phyloP scores from a whole-genome alignment of 2,888 invertebrate species.

The Drosophila atroscutellata region DNA sequence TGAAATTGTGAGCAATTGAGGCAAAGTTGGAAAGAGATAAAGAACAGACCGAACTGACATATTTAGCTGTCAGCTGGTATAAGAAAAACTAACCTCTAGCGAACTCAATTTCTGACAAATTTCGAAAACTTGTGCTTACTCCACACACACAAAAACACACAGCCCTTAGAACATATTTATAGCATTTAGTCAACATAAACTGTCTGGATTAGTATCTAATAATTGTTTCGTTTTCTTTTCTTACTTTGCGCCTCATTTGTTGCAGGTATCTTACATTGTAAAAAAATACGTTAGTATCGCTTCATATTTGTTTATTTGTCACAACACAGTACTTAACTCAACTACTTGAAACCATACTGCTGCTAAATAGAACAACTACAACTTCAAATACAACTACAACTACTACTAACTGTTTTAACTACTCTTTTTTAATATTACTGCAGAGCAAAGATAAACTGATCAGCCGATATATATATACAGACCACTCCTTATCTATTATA shows the following conservation, averaged over 20 bases:
- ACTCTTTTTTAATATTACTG: conserved; percentile 34
- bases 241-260: conserved; percentile 80
- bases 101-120: conserved; percentile 26
- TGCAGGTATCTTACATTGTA: conserved; percentile 83
- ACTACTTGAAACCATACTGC: conserved; percentile 28
- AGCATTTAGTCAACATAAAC: conserved; percentile 55
- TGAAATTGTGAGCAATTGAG: conserved; percentile 26
- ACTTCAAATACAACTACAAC: conserved; percentile 8
- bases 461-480: conserved; percentile 16
- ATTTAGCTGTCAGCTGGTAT: too few relatives aligned
- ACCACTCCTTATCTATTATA: conserved; percentile 21
- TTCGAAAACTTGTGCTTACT: conserved; percentile 13
- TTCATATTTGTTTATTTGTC: conserved; percentile 68
- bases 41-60: neutral
- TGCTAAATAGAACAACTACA: conserved; percentile 23
- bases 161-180: conserved; percentile 11
- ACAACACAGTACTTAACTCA: conserved; percentile 43
- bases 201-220: conserved; percentile 73
- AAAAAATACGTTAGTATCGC: conserved; percentile 83
- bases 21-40: neutral
- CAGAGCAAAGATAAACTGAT: conserved; percentile 33
- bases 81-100: neutral
- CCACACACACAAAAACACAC: conserved; percentile 6
- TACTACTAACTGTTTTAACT: conserved; percentile 41
- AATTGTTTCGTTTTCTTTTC: conserved; percentile 77